These are phyloP conservation scores for Callosobruchus maculatus DNA, from an alignment of 2,888 invertebrate species.

Conservation along the genomic window DNA sequence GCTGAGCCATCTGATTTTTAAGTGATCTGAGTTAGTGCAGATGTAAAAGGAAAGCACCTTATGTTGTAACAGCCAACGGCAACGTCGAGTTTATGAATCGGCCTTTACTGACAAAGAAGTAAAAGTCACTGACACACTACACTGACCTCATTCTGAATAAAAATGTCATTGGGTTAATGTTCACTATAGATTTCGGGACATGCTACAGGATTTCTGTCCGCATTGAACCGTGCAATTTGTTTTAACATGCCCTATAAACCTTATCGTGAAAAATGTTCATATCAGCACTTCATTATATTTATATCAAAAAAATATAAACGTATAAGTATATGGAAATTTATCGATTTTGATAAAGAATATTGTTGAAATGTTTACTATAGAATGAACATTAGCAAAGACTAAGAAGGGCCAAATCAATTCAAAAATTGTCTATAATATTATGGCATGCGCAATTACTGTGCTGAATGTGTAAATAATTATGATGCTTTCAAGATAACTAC, in stretches of 20 bases:
- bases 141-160: too few relatives aligned
- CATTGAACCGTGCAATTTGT: background rate
- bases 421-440: background rate
- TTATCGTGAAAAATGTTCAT: background rate
- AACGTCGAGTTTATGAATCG: too few relatives aligned
- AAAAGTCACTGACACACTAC: too few relatives aligned
- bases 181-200: too few relatives aligned
- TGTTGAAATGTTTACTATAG: background rate
- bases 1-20: too few relatives aligned
- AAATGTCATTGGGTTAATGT: too few relatives aligned
- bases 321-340: background rate
- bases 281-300: background rate
- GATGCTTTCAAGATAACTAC: constrained; percentile 20
- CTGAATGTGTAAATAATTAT: constrained; percentile 16
- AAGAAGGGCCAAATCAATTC: constrained; percentile 7
- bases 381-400: background rate
- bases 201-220: background rate
- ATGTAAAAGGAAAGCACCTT: too few relatives aligned
- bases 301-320: background rate
- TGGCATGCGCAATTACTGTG: constrained; percentile 6
- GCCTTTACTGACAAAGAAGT: too few relatives aligned
- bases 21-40: too few relatives aligned
- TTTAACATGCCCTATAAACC: background rate
- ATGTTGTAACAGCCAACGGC: too few relatives aligned
- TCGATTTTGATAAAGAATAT: background rate